These are phyloP conservation scores for Daktulosphaira vitifoliae DNA, from an alignment of 1,140 invertebrate species.

Conservation along the genomic window DNA sequence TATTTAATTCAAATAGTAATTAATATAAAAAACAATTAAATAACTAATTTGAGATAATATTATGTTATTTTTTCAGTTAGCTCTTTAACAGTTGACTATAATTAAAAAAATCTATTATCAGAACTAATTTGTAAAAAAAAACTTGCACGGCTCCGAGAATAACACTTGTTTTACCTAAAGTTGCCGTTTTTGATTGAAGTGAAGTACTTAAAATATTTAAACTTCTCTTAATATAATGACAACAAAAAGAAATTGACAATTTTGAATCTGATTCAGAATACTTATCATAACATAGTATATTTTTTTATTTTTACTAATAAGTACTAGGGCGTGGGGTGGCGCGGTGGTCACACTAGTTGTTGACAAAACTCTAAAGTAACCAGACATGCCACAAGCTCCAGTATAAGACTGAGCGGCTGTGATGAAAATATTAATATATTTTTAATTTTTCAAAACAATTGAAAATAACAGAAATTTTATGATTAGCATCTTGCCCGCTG, in stretches of 20 bases:
- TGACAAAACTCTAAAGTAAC: no score
- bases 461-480: not conserved
- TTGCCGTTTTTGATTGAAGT: not conserved
- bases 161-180: not conserved
- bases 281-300: not conserved
- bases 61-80: not conserved
- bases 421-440: not conserved
- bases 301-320: not conserved
- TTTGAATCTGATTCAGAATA: not conserved
- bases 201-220: constrained; percentile 2
- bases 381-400: no score
- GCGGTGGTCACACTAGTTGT: no score
- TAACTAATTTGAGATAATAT: not conserved
- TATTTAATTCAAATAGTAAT: not conserved
- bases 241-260: not conserved
- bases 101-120: not conserved
- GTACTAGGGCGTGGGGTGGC: not conserved
- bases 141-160: not conserved
- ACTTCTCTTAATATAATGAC: not conserved
- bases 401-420: not conserved
- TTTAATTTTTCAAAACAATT: constrained; percentile 10
- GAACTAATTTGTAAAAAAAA: not conserved
- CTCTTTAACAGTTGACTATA: not conserved
- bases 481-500: not conserved
- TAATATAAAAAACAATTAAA: not conserved